Conservation (phyloP, 2,797 vertebrate species). For the Tinamus major region DNA sequence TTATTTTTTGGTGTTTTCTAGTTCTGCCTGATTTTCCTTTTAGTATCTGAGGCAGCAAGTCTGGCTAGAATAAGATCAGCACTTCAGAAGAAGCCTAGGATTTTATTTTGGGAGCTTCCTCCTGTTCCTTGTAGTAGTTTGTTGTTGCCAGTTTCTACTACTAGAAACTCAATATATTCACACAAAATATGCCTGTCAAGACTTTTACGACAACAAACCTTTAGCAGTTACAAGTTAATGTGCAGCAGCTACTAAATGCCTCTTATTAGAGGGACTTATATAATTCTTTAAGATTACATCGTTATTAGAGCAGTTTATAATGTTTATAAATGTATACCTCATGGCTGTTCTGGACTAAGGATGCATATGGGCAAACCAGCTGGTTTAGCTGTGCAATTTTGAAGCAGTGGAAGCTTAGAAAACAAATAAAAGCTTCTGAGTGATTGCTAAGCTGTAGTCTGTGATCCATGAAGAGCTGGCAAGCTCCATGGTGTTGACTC, state of each 20-base stretch:
- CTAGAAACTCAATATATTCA: neutral
- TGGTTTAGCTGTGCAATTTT: neutral
- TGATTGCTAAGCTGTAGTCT: neutral
- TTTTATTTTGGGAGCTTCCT: neutral
- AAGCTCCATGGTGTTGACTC: slow-evolving; percentile 48
- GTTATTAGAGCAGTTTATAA: neutral
- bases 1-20: neutral
- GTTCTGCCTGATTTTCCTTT: neutral
- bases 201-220: neutral
- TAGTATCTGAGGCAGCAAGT: neutral
- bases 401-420: slow-evolving; percentile 5
- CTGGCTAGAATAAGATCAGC: neutral
- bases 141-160: neutral
- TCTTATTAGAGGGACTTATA: neutral
- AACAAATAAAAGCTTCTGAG: slow-evolving; percentile 3
- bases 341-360: neutral
- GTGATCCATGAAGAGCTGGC: slow-evolving; percentile 59
- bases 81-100: neutral
- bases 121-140: neutral
- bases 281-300: neutral
- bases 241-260: neutral
- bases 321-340: neutral
- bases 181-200: neutral
- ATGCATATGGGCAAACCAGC: neutral
- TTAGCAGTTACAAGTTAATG: neutral